phyloP scores from a whole-genome alignment of 2,888 invertebrate genomes.

The Podabrus alpinus region DNA sequence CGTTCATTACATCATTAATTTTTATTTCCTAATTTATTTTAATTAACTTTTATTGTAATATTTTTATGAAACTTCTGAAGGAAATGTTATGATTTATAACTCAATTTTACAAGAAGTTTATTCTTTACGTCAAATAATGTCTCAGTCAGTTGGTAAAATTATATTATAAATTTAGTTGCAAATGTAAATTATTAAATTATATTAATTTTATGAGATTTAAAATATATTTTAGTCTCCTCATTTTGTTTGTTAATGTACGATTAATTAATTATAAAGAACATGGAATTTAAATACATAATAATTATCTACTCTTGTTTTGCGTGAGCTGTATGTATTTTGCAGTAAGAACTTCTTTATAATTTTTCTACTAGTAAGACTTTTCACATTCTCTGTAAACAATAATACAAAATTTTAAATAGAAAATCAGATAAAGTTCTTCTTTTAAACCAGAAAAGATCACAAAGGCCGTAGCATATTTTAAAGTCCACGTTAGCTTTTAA shows the following conservation, averaged over 20 bases:
- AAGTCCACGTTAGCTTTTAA: neutral
- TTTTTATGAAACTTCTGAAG: neutral
- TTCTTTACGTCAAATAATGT: neutral
- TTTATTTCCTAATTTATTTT: neutral
- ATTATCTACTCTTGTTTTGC: neutral
- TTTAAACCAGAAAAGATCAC: neutral
- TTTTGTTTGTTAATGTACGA: neutral
- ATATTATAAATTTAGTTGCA: neutral
- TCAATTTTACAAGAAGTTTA: neutral
- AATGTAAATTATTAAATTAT: neutral
- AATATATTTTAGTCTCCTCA: no score
- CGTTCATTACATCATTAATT: neutral
- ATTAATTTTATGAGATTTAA: no score
- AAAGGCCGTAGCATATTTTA: neutral
- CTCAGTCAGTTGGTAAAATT: neutral
- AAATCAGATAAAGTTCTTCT: neutral
- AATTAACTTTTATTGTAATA: neutral
- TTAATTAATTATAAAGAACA: neutral
- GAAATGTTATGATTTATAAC: neutral
- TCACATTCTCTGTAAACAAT: neutral
- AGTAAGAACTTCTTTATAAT: neutral
- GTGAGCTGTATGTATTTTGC: neutral
- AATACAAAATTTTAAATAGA: neutral
- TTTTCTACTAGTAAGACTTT: neutral
- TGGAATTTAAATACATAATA: neutral